Evolutionary conservation across 1,140 invertebrate species (phyloP), one percentile per base, ranked within the genome.

Genomic region (Ylistrum balloti): DNA sequence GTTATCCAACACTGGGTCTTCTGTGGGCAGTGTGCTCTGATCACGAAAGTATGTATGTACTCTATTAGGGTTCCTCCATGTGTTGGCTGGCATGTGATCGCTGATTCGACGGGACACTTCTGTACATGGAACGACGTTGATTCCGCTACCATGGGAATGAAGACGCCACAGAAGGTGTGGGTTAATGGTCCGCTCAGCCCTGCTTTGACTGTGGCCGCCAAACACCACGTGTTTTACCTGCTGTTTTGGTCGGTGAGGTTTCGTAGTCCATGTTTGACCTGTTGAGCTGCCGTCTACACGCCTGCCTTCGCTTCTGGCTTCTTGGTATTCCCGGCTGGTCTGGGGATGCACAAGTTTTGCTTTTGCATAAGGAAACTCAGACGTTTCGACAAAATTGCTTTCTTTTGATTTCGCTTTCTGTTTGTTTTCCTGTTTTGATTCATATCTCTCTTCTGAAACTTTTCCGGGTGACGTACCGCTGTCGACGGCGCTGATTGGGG

Each of bases 261-360:
- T n/a, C 22, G 22, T n/a, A 28, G 22, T 28, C 56, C 56, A 74
- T 74, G 56, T 74, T n/a, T 74, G 41, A 45, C 41, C 41, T 17
- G 41, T 13, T 13, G 41, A 45, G 10, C 7, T 45, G 41, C 41
- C 41, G 10, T 45, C 41, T 45, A 13, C 20, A 17, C 41, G 41
- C 22, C 56, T 22, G n/a, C 56, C 56, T 5, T 74, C 56, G 56
- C 9, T n/a, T n/a, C 56, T 74, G 1, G 22, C n/a, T 74, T 74
- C 56, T 74, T 74, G 56, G 56, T 74, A n/a, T n/a, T 74, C 56
- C 5, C 56, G 56, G 56, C 56, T 74, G 56, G 56, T 74, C 56
- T 74, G 56, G 9, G 56, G 56, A 74, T 74, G 56, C 2, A 74
- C 56, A 5, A 74, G n/a, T 11, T 74, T 74, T 28, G 56, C 56